Conservation (phyloP, 2,797 vertebrate species). For the Chloroceryle inda region DNA sequence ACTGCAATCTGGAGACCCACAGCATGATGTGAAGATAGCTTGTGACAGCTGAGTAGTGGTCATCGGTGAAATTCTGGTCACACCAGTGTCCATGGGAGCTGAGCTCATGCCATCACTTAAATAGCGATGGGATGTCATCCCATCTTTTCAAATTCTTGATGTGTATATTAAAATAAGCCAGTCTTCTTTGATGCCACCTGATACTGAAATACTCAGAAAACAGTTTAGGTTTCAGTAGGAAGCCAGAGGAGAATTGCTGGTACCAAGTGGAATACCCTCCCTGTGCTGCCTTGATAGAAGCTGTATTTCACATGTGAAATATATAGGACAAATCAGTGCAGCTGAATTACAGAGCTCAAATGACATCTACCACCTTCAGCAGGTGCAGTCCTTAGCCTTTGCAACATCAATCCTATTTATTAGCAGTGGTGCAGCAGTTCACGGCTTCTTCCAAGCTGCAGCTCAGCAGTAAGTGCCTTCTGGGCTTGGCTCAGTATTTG, state of each 20-base stretch:
- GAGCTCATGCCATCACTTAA: not conserved
- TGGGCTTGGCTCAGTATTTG: not conserved
- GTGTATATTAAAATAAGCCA: not conserved
- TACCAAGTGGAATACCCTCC: not conserved
- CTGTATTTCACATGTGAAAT: not conserved
- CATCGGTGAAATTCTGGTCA: not conserved
- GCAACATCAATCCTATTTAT: not conserved
- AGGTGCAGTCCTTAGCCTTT: not conserved
- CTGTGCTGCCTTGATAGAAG: not conserved
- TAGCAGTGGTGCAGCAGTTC: not conserved
- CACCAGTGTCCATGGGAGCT: not conserved
- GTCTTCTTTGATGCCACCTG: not conserved
- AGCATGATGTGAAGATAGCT: not conserved
- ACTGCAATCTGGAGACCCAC: accelerated
- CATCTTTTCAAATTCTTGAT: not conserved
- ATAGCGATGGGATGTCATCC: not conserved
- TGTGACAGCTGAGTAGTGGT: not conserved
- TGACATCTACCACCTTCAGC: not conserved
- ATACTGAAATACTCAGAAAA: not conserved
- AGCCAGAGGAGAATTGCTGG: not conserved
- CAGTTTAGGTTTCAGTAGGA: not conserved
- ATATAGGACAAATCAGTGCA: not conserved
- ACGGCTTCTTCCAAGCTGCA: not conserved
- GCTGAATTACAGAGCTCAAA: not conserved
- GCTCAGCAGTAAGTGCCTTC: not conserved